Conservation (phyloP, 2,113 vertebrate genomes). For the Laterallus jamaicensis region DNA sequence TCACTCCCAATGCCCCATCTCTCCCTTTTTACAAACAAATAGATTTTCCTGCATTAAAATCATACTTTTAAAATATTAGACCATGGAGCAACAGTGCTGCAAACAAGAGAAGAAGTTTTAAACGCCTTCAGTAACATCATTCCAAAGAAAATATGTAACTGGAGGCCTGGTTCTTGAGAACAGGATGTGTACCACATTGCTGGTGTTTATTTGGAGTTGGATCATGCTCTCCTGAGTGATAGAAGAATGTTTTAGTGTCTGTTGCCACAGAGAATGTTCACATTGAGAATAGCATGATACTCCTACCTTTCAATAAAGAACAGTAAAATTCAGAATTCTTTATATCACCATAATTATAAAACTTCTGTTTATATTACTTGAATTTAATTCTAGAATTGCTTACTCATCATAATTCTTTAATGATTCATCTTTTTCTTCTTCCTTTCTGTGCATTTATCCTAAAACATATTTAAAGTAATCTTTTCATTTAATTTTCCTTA, state of each 20-base stretch:
- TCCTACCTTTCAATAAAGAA: background rate
- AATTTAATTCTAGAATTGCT: conserved; percentile 12
- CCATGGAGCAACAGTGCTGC: background rate
- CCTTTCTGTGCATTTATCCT: background rate
- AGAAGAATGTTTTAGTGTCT: background rate
- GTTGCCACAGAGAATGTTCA: conserved; percentile 26
- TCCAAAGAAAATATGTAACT: background rate
- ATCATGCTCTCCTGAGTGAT: background rate
- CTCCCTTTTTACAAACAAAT: background rate
- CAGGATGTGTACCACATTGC: background rate
- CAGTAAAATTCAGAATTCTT: conserved; percentile 4
- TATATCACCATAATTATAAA: background rate
- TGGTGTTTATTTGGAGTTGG: background rate
- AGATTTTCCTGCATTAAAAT: background rate
- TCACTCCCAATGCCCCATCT: background rate
- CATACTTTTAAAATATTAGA: background rate
- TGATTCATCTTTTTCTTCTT: background rate
- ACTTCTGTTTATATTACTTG: background rate
- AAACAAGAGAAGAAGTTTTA: background rate
- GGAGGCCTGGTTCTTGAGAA: background rate
- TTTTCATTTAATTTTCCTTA: background rate
- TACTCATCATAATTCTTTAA: conserved; percentile 15
- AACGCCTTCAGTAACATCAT: background rate
- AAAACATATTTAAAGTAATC: background rate
- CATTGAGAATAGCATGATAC: background rate